Evolutionary conservation across 2,113 vertebrate species (phyloP), one percentile per base, ranked within the genome.

Genomic region (Ceratotherium simum): DNA sequence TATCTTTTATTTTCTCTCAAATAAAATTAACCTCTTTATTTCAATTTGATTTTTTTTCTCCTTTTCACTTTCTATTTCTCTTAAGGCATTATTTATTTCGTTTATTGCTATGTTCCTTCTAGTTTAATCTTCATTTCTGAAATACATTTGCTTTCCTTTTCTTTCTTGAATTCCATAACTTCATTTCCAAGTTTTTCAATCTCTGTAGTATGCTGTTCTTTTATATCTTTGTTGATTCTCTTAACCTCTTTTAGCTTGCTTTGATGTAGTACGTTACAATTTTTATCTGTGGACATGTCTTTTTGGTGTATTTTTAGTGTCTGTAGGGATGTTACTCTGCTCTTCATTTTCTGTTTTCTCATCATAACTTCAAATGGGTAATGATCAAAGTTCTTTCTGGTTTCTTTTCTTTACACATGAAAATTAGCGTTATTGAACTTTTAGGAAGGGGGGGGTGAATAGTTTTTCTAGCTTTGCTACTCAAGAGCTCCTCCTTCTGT

Each of bases 81-180:
- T 80, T 83, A 65, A 91, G 36, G 33, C 29, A 92, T 88, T 90
- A 39, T 51, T 69, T 78, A 62, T 82, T 76, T 97, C 67, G n/a
- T 94, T 88, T 96, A 48, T 54, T 84, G 5, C 10, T 70, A 3
- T 76, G 8, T 64, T 82, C 36, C n/a, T 62, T 80, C 17, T 31
- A 39, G 62, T 91, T 93, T 92, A 81, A 62, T 76, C 54, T 62
- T 96, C 18, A 87, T 70, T 86, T 90, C 23, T 82, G n/a, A 96
- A 78, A 86, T 82, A 20, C 2, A 64, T 42, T 80, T 81, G 12
- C 54, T 84, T 94, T 72, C 36, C 33, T 90, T 72, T 87, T 58
- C 39, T 91, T 84, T 72, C 29, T 79, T 73, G 8, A 94, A 60
- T 95, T 90, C 62, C 29, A 0, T 78, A 31, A 64, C 12, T 93